Evolutionary conservation across 2,888 invertebrate species (phyloP).

Genomic region (Eristalinus sepulchralis): DNA sequence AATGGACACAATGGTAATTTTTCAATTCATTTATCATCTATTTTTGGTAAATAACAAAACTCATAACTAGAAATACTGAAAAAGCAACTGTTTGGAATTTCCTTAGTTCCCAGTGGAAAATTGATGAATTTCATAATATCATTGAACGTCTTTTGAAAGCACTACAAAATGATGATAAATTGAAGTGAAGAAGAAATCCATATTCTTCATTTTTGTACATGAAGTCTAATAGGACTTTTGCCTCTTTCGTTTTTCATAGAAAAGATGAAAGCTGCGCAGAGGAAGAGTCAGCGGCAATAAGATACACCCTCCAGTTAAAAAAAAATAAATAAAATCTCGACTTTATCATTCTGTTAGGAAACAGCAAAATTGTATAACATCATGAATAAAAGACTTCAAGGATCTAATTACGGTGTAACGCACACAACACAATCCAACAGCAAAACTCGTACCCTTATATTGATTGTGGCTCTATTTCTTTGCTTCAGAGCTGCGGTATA

Average conservation of each 20-base stretch:
- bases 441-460: background rate
- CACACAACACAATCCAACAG: constrained; percentile 1
- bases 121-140: constrained; percentile 25
- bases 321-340: background rate
- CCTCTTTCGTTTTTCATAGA: constrained; percentile 1
- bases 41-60: constrained; percentile 4
- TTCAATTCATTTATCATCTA: constrained; percentile 23
- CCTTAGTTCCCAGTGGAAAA: constrained; percentile 3
- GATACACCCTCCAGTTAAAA: constrained; percentile 3
- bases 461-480: background rate
- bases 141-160: constrained; percentile 20
- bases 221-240: constrained; percentile 3
- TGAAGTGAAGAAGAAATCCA: constrained; percentile 37
- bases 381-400: constrained; percentile 24
- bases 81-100: constrained; percentile 5
- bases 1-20: background rate
- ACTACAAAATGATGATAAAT: constrained; percentile 42
- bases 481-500: background rate
- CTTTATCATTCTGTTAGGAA: constrained; percentile 5
- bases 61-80: constrained; percentile 8
- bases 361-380: constrained; percentile 25
- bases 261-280: background rate
- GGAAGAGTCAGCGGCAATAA: constrained; percentile 3
- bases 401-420: constrained; percentile 46
- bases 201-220: constrained; percentile 4